These are phyloP conservation scores for Pseudomyrmex gracilis DNA, from an alignment of 1,140 invertebrate genomes.

Conservation along the genomic window DNA sequence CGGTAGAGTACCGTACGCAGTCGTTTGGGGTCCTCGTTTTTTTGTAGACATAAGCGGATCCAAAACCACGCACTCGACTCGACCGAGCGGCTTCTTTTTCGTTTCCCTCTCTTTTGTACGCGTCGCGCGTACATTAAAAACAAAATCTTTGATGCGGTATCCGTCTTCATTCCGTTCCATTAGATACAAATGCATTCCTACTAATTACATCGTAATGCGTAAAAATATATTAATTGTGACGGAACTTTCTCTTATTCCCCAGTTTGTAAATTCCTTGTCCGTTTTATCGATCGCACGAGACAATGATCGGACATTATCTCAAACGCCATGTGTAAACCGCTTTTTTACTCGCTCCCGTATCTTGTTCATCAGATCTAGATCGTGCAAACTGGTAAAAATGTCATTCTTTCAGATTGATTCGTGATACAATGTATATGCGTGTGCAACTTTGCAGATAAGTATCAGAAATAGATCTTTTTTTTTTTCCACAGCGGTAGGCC, in stretches of 20 bases:
- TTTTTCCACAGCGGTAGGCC: slow-evolving; percentile 63
- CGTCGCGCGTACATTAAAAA: neutral
- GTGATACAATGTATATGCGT: slow-evolving; percentile 24
- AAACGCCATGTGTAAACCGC: neutral
- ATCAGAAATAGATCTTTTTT: slow-evolving; percentile 50
- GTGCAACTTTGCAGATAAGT: slow-evolving; percentile 27
- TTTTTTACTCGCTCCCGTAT: neutral
- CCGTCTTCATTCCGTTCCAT: slow-evolving; percentile 18
- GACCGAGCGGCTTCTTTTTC: neutral
- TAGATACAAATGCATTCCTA: neutral
- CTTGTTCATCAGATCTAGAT: slow-evolving; percentile 32
- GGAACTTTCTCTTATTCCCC: neutral
- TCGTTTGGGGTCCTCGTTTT: slow-evolving; percentile 25
- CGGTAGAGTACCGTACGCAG: slow-evolving; percentile 43
- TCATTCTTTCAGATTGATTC: slow-evolving; percentile 28
- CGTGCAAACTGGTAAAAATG: neutral
- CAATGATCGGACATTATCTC: neutral
- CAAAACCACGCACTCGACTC: neutral
- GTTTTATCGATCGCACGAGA: neutral
- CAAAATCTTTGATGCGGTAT: slow-evolving; percentile 47
- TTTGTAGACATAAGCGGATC: neutral
- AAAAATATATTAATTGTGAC: neutral
- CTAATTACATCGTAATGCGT: neutral
- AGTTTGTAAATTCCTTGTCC: neutral
- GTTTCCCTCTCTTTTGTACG: neutral